Evolutionary conservation across 64 coral and sea anemone species (phyloP).

Genomic region (Montipora capricornis): DNA sequence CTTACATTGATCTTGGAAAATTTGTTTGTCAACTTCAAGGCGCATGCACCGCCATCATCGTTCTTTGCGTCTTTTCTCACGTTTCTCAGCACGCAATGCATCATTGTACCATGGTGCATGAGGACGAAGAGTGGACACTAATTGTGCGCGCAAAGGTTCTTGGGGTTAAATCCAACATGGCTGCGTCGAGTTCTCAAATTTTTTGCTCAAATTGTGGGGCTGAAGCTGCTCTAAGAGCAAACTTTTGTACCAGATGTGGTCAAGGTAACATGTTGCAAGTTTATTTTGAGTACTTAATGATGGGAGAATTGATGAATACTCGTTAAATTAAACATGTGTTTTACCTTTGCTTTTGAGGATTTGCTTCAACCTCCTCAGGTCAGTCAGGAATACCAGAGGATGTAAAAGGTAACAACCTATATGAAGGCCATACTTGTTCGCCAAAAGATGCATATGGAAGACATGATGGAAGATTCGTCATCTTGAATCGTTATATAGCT

Average conservation of each 20-base stretch:
- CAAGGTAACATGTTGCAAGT: constrained; percentile 7
- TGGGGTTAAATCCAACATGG: constrained; percentile 6
- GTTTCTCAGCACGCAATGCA: no score
- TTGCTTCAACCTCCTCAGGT: constrained; percentile 4
- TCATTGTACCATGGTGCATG: no score
- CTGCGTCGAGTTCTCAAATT: background rate
- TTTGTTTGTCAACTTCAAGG: no score
- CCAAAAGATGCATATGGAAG: background rate
- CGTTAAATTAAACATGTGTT: background rate
- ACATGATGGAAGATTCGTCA: background rate
- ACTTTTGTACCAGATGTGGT: constrained; percentile 49
- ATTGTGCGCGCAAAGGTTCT: background rate
- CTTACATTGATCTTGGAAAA: no score
- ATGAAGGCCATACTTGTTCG: background rate
- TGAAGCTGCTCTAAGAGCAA: background rate
- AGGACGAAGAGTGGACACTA: background rate
- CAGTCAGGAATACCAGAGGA: background rate
- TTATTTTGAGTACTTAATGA: background rate
- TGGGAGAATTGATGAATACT: background rate
- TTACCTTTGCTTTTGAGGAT: constrained; percentile 2
- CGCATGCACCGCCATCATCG: no score
- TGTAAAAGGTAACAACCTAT: constrained; percentile 13
- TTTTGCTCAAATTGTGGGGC: constrained; percentile 46
- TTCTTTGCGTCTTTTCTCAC: no score
- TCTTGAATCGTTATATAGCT: background rate